A percentile compares a stretch with the other conserved stretches of the same genome.
Evolutionary conservation across 2,888 invertebrate genomes (phyloP).

Genomic region (Leptothorax acervorum): DNA sequence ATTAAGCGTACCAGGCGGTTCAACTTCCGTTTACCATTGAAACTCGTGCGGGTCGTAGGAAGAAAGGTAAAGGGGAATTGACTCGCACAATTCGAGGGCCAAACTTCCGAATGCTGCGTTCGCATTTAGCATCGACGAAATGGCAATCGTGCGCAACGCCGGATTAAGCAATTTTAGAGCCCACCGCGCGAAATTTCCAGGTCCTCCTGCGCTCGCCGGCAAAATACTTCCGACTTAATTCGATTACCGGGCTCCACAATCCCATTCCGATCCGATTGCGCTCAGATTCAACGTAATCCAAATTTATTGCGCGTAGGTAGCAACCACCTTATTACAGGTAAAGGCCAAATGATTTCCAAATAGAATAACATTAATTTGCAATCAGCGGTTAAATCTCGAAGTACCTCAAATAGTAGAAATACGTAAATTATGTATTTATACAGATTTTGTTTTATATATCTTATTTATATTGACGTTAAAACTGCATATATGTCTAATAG

Average conservation of each 20-base stretch:
- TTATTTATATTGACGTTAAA: not conserved
- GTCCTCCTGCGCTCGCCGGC: constrained; percentile 23
- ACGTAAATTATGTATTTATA: not conserved
- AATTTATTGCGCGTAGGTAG: constrained; percentile 33
- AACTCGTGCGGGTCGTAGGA: constrained; percentile 50
- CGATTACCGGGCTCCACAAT: constrained; percentile 33
- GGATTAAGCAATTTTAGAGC: constrained; percentile 62
- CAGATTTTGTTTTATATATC: not conserved
- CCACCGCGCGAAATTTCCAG: constrained; percentile 50
- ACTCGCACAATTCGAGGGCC: constrained; percentile 60
- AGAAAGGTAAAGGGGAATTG: constrained; percentile 57
- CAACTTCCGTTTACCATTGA: constrained; percentile 56
- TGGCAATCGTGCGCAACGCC: constrained; percentile 58
- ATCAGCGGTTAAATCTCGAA: not conserved
- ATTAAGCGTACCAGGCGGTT: constrained; percentile 57
- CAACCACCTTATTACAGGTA: constrained; percentile 13
- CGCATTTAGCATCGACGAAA: constrained; percentile 69
- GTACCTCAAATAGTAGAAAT: not conserved
- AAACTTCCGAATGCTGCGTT: constrained; percentile 68
- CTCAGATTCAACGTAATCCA: constrained; percentile 42
- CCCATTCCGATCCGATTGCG: constrained; percentile 39
- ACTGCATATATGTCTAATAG: not conserved
- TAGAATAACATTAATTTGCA: constrained; percentile 1
- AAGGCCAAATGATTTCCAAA: constrained; percentile 20
- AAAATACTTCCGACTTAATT: constrained; percentile 54